These are phyloP conservation scores for Sarcophaga rosellei DNA, from an alignment of 2,888 invertebrate genomes.

Conservation along the genomic window DNA sequence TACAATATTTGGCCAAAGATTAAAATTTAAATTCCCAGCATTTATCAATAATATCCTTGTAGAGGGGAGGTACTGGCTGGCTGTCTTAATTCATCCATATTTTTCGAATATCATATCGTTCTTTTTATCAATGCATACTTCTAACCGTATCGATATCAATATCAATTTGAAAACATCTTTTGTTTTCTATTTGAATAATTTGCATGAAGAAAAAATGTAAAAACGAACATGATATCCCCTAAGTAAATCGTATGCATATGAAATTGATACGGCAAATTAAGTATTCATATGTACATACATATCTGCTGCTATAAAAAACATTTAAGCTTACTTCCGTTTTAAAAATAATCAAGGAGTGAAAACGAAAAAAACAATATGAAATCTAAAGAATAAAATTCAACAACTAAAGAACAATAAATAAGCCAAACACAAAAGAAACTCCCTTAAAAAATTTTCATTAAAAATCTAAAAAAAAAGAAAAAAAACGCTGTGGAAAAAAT, in stretches of 20 bases:
- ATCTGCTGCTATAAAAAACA: conserved; percentile 8
- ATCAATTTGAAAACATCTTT: conserved; percentile 50
- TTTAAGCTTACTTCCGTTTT: conserved; percentile 58
- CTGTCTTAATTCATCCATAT: neutral
- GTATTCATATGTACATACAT: neutral
- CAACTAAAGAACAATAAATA: conserved; percentile 28
- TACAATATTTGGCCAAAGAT: too few relatives aligned
- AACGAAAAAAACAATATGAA: conserved; percentile 3
- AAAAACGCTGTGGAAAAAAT: conserved; percentile 18
- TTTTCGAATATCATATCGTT: neutral
- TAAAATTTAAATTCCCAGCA: too few relatives aligned
- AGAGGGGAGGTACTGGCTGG: neutral
- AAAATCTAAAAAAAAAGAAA: conserved; percentile 6
- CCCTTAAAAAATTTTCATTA: conserved; percentile 23
- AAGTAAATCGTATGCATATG: conserved; percentile 50
- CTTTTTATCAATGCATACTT: neutral
- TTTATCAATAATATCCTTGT: neutral
- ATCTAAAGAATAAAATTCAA: conserved; percentile 24
- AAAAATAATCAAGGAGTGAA: neutral
- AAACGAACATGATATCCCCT: conserved; percentile 32
- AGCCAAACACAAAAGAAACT: conserved; percentile 53
- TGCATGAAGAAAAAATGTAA: conserved; percentile 50
- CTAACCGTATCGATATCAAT: conserved; percentile 31
- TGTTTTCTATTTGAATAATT: conserved; percentile 42
- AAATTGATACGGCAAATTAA: conserved; percentile 67